Percentiles rank a stretch among this genome's conserved stretches.
phyloP scores from a whole-genome alignment of 2,113 vertebrate species.

The Spea bombifrons region DNA sequence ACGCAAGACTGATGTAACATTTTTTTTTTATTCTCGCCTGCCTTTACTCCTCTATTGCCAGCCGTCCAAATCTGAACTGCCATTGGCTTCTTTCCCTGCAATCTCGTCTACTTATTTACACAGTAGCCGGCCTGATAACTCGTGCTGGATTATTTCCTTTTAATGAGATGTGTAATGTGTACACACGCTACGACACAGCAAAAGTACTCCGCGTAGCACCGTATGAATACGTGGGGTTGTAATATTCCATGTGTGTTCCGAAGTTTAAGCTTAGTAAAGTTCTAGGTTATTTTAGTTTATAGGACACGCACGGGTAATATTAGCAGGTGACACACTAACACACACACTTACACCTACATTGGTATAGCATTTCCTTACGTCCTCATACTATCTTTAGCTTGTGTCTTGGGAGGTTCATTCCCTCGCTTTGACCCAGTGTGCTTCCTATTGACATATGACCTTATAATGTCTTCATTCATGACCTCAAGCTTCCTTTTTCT shows the following conservation, averaged over 20 bases:
- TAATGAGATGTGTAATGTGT: slow-evolving; percentile 41
- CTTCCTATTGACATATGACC: slow-evolving; percentile 37
- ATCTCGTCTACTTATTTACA: slow-evolving; percentile 51
- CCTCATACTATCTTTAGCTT: not conserved
- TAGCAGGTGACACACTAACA: no score
- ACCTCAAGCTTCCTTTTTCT: slow-evolving; percentile 28
- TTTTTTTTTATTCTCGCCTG: not conserved
- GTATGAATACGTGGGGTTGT: no score
- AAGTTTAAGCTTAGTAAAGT: no score
- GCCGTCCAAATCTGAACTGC: slow-evolving; percentile 51
- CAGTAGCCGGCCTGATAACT: slow-evolving; percentile 43
- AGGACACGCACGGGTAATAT: no score
- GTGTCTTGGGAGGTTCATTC: slow-evolving; percentile 5
- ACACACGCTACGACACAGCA: slow-evolving; percentile 26
- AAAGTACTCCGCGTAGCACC: no score
- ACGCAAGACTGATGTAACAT: no score
- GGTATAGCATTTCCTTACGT: no score
- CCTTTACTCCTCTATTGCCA: slow-evolving; percentile 1
- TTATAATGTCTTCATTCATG: slow-evolving; percentile 27
- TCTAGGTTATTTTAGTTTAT: no score
- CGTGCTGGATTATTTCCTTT: slow-evolving; percentile 15
- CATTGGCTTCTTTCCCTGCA: slow-evolving; percentile 54
- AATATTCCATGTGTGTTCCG: no score
- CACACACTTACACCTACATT: no score
- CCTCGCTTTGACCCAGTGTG: slow-evolving; percentile 1